Percentiles rank a stretch among this genome's conserved stretches.
phyloP scores from a whole-genome alignment of 2,113 vertebrate genomes.

The Thinocorus orbignyianus region DNA sequence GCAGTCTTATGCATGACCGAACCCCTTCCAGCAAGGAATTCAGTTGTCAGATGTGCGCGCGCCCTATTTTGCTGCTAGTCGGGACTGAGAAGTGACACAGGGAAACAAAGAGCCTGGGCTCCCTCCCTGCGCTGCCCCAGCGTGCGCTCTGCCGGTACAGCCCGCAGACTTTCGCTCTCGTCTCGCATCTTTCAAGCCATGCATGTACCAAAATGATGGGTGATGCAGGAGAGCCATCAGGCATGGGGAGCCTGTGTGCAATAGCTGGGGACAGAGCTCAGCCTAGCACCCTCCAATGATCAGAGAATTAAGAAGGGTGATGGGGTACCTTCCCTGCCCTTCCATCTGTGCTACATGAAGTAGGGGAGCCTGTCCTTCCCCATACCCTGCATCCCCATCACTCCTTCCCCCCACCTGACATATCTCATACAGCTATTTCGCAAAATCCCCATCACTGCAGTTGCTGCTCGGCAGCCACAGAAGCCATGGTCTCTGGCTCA shows the following conservation, averaged over 20 bases:
- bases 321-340: background rate
- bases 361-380: background rate
- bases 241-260: rapidly evolving
- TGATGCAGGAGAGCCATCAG: background rate
- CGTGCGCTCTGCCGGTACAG: rapidly evolving
- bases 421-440: rapidly evolving
- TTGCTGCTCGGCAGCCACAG: rapidly evolving
- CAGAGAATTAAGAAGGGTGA: background rate
- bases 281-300: background rate
- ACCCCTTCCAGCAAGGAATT: conserved; percentile 42
- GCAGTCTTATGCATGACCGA: conserved; percentile 42
- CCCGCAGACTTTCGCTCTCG: background rate
- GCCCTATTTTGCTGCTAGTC: conserved; percentile 41
- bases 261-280: background rate
- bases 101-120: background rate
- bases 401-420: background rate
- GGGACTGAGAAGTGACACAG: background rate
- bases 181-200: background rate
- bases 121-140: background rate
- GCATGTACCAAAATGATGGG: rapidly evolving
- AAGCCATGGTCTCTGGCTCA: rapidly evolving
- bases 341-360: background rate
- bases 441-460: rapidly evolving
- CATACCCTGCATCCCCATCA: background rate
- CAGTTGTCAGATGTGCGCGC: background rate